Conservation (phyloP, 2,797 vertebrate genomes). For the Gymnodraco acuticeps region DNA sequence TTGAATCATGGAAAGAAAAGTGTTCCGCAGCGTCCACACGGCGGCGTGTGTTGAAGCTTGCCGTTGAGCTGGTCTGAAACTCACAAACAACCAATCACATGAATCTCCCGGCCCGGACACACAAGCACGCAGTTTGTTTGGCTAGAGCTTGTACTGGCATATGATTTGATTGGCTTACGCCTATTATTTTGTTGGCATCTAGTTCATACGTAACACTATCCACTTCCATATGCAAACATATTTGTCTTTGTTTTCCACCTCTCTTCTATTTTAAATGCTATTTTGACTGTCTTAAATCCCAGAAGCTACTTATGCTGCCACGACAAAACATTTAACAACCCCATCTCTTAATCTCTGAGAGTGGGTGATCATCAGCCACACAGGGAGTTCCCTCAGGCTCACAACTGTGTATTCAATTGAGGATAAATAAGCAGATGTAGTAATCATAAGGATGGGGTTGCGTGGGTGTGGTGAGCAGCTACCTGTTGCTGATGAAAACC, state of each 20-base stretch:
- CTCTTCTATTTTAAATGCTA: not conserved
- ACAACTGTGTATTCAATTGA: slow-evolving; percentile 33
- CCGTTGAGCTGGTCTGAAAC: too few relatives aligned
- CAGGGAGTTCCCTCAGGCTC: slow-evolving; percentile 13
- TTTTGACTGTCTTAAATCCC: not conserved
- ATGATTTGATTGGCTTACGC: too few relatives aligned
- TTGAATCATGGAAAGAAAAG: not conserved
- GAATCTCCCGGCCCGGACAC: too few relatives aligned
- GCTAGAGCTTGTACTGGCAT: too few relatives aligned
- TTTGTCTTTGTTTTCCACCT: not conserved
- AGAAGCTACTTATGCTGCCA: not conserved
- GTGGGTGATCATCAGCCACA: not conserved
- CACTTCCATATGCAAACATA: not conserved
- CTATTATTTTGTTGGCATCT: not conserved
- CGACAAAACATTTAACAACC: not conserved
- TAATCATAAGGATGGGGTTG: slow-evolving; percentile 36
- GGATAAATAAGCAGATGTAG: slow-evolving; percentile 34
- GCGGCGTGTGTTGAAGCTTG: too few relatives aligned
- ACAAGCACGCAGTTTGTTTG: too few relatives aligned
- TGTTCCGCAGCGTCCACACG: too few relatives aligned
- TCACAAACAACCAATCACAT: too few relatives aligned
- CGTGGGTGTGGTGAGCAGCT: slow-evolving; percentile 42
- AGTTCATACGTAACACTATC: not conserved
- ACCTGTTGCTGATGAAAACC: slow-evolving; percentile 14
- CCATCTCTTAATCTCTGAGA: not conserved